These are phyloP conservation scores for Circaetus cinerascens DNA, from an alignment of 2,113 vertebrate species.

Conservation along the genomic window DNA sequence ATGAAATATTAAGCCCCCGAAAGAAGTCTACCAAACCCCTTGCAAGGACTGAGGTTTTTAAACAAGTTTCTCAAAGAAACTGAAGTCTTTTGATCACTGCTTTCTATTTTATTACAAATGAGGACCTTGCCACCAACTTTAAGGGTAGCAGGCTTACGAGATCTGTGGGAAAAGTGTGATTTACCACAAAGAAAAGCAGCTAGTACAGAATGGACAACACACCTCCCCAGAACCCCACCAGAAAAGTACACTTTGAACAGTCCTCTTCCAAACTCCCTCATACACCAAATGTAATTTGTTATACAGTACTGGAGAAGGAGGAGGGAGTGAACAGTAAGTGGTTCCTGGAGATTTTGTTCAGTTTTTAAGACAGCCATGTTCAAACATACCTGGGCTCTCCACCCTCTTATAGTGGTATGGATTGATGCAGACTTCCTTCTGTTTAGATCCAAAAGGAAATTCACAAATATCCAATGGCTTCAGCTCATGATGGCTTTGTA, in stretches of 20 bases:
- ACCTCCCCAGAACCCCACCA: background rate
- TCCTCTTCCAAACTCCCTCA: background rate
- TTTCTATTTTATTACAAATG: background rate
- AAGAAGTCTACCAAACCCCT: background rate
- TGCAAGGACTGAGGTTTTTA: background rate
- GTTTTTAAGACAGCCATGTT: background rate
- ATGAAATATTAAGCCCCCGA: background rate
- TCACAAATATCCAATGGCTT: constrained; percentile 98
- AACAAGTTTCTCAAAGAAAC: background rate
- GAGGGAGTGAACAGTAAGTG: background rate
- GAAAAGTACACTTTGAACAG: background rate
- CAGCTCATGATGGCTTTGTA: constrained; percentile 97
- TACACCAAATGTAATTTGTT: background rate
- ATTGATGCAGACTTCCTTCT: constrained; percentile 99
- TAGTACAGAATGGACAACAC: background rate
- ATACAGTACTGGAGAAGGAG: background rate
- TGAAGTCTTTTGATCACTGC: background rate
- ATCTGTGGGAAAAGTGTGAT: background rate
- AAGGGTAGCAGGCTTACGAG: background rate
- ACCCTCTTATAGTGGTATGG: constrained; percentile 99
- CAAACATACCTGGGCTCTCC: constrained; percentile 90
- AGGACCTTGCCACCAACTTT: background rate
- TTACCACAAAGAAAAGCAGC: background rate
- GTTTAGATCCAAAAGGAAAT: constrained; percentile 98
- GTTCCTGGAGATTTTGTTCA: background rate